Base-by-base conservation (phyloP, 2,113 vertebrate species). In the Anhinga rufa region DNA sequence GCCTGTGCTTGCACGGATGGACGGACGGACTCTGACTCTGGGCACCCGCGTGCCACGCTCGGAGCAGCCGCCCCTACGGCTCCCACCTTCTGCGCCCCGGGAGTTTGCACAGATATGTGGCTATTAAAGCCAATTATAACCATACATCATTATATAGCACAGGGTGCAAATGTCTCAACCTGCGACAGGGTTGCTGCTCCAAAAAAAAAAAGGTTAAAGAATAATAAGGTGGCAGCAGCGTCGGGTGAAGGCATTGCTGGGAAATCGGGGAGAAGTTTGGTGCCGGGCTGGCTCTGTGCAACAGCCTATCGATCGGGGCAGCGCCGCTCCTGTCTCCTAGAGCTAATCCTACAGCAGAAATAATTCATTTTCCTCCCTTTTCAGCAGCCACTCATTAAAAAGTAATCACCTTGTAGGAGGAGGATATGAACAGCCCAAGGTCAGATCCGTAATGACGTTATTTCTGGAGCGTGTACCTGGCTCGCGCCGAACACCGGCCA, bases 301-400 rank as follows among this genome's bases (percentile, higher is more conserved):
- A 42, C 54, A 15, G 44, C 6, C 1, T 4, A 58, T 66, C 6
- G 68, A 60, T 61, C 11, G 4, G 51, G 49, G 36, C 76, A 48
- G 48, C 2, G 2, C 26, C 4, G 5, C n/a, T 48, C 46, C 70
- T 3, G 26, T 25, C 92, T 64, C 68, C 62, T 17, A 7, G 16
- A 89, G 83, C 80, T 91, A 48, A 90, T 92, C 90, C 81, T 54
- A 60, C 2, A 12, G 90, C 80, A 96, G 91, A 70, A 94, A 91
- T 87, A 78, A 90, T 92, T 86, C 85, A 90, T 92, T 81, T 86
- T 85, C 86, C 81, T 94, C 66, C 65, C 76, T 88, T 91, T 95
- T 87, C 92, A 85, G 92, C 75, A 72, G 92, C 61, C 42, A 1
- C 92, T 95, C 92, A 82, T 94, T 90, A 94, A 94, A 93, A 89